A percentile compares a stretch with the other conserved stretches of the same genome.
These are phyloP conservation scores for Lypha dubia DNA, from an alignment of 2,888 invertebrate species.

Conservation along the genomic window DNA sequence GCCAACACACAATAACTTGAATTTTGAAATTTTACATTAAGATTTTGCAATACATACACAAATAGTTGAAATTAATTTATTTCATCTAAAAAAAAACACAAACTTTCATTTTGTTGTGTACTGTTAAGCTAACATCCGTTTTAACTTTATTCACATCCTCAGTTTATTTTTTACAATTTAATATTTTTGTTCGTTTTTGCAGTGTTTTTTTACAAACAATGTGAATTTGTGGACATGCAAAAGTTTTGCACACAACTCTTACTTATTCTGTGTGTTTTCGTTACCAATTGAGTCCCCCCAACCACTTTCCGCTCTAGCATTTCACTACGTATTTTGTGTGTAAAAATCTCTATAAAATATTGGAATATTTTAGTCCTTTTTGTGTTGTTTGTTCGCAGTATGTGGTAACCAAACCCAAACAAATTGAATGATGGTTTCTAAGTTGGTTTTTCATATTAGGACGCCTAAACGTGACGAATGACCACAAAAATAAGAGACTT, in stretches of 20 bases:
- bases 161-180: constrained; percentile 57
- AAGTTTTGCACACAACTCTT: constrained; percentile 57
- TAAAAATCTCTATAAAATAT: constrained; percentile 12
- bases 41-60: constrained; percentile 21
- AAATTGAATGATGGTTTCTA: constrained; percentile 74
- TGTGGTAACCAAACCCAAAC: constrained; percentile 71
- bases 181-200: constrained; percentile 30
- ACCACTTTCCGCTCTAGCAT: not conserved
- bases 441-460: constrained; percentile 74
- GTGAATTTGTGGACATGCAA: constrained; percentile 71
- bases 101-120: constrained; percentile 31
- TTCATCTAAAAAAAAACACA: constrained; percentile 36
- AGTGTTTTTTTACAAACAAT: constrained; percentile 59
- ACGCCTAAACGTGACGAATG: constrained; percentile 75
- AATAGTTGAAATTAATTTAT: constrained; percentile 44
- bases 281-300: constrained; percentile 14
- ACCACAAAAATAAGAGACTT: constrained; percentile 71
- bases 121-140: constrained; percentile 65
- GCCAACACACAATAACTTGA: not conserved
- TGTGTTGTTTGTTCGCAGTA: constrained; percentile 53
- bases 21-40: constrained; percentile 27
- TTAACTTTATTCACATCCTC: constrained; percentile 67
- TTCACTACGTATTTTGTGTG: not conserved
- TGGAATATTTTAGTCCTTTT: constrained; percentile 23
- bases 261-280: constrained; percentile 37